Evolutionary conservation across 2,797 vertebrate species (phyloP).

Genomic region (Lagocephalus sceleratus): DNA sequence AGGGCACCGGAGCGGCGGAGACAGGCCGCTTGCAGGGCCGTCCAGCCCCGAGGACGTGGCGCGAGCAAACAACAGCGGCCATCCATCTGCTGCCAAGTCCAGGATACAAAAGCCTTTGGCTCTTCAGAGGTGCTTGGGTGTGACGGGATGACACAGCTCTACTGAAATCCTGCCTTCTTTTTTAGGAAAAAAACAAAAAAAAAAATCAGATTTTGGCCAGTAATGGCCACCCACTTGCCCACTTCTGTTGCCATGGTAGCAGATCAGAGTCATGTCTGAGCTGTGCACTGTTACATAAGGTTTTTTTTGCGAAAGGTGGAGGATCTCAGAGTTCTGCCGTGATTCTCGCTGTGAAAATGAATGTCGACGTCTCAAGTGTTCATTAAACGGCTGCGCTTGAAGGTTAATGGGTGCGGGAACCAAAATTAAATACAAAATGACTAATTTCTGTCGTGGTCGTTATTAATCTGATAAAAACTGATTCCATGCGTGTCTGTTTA

Average conservation of each 20-base stretch:
- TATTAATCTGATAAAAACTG: not conserved
- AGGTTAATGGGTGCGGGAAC: constrained; percentile 15
- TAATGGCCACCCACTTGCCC: constrained; percentile 34
- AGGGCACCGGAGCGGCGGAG: constrained; percentile 27
- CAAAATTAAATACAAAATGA: constrained; percentile 29
- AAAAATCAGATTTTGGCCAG: constrained; percentile 28
- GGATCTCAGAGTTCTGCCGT: constrained; percentile 20
- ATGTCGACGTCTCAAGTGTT: constrained; percentile 22
- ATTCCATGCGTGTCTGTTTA: not conserved
- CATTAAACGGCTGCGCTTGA: not conserved
- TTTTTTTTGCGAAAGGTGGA: constrained; percentile 19
- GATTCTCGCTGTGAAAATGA: constrained; percentile 10
- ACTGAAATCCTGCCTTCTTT: constrained; percentile 38
- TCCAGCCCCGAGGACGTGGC: constrained; percentile 31
- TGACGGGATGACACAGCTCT: constrained; percentile 23
- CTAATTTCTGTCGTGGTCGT: constrained; percentile 11
- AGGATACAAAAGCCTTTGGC: not conserved
- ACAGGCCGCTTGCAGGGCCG: constrained; percentile 23
- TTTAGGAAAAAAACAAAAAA: constrained; percentile 6
- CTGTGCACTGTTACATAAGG: constrained; percentile 38
- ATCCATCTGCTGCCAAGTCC: constrained; percentile 18
- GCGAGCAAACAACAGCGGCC: constrained; percentile 32
- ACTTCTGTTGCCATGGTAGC: constrained; percentile 21
- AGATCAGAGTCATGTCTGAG: constrained; percentile 32
- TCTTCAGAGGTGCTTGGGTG: constrained; percentile 9